Evolutionary conservation across 23 tunicate genomes (phyloP).

Genomic region (Pegea sp.): DNA sequence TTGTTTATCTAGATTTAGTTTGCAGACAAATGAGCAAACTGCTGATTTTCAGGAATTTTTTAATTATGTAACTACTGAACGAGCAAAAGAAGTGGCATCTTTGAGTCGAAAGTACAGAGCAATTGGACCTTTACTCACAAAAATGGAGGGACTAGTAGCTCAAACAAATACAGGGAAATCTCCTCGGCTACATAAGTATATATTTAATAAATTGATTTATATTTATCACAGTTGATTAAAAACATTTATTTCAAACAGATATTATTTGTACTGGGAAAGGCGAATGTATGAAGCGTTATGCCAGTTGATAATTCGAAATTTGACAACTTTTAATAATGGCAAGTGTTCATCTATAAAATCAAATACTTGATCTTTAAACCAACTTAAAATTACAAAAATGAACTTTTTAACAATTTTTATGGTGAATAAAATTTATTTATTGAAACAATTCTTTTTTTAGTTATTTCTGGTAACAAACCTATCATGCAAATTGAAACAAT

Average conservation of each 20-base stretch:
- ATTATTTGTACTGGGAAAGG: constrained; percentile 82
- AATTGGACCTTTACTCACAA: constrained; percentile 86
- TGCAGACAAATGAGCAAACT: not conserved
- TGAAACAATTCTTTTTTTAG: constrained; percentile 11
- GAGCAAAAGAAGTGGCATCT: constrained; percentile 47
- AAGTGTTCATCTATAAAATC: not conserved
- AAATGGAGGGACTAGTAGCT: constrained; percentile 90
- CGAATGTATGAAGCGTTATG: constrained; percentile 51
- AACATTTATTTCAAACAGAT: constrained; percentile 3
- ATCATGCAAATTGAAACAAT: constrained; percentile 86
- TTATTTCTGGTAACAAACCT: constrained; percentile 26
- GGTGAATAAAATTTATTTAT: constrained; percentile 1
- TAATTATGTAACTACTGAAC: constrained; percentile 47
- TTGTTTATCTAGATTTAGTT: not conserved
- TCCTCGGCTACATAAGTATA: constrained; percentile 31
- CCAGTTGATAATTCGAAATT: constrained; percentile 44
- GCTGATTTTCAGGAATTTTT: constrained; percentile 41
- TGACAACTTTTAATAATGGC: constrained; percentile 57
- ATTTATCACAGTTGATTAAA: not conserved
- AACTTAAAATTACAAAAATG: not conserved
- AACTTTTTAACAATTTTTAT: not conserved
- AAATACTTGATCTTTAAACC: not conserved
- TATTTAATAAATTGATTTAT: not conserved
- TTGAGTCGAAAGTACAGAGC: constrained; percentile 78
- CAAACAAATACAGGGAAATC: constrained; percentile 92